Evolutionary conservation across 2,113 vertebrate species (phyloP).

Genomic region (Semicossyphus pulcher): DNA sequence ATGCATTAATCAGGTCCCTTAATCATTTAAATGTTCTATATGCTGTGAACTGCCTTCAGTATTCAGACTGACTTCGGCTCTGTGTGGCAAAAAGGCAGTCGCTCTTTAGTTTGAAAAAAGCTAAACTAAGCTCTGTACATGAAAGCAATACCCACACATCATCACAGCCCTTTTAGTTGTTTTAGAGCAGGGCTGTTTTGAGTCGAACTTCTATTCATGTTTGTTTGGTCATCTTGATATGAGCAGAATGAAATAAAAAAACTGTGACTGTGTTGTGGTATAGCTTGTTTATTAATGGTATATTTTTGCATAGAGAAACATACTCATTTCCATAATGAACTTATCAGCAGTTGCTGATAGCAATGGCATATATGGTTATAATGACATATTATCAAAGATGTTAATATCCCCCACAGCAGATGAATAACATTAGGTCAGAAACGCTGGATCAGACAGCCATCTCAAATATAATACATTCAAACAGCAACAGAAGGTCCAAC

Average conservation of each 20-base stretch:
- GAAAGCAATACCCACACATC: no score
- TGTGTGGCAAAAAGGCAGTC: no score
- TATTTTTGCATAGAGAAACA: constrained; percentile 93
- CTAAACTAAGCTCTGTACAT: no score
- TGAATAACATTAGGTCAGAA: constrained; percentile 74
- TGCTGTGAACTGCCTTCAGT: no score
- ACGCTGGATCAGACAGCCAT: constrained; percentile 42
- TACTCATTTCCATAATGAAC: constrained; percentile 88
- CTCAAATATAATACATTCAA: constrained; percentile 51
- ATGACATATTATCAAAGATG: constrained; percentile 75
- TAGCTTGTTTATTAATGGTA: constrained; percentile 93
- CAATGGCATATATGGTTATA: constrained; percentile 86
- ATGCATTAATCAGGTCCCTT: no score
- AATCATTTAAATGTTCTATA: no score
- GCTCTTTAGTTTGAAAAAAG: no score
- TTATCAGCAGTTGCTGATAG: constrained; percentile 84
- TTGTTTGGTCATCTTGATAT: not conserved
- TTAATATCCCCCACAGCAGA: constrained; percentile 76
- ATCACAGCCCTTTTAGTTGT: no score
- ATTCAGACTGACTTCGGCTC: no score
- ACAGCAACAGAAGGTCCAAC: constrained; percentile 43
- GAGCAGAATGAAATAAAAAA: constrained; percentile 1
- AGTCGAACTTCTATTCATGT: no score
- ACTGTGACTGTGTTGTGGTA: constrained; percentile 82
- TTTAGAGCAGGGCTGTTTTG: no score